phyloP scores from a whole-genome alignment of 2,888 invertebrate genomes.

The Empis stercorea region DNA sequence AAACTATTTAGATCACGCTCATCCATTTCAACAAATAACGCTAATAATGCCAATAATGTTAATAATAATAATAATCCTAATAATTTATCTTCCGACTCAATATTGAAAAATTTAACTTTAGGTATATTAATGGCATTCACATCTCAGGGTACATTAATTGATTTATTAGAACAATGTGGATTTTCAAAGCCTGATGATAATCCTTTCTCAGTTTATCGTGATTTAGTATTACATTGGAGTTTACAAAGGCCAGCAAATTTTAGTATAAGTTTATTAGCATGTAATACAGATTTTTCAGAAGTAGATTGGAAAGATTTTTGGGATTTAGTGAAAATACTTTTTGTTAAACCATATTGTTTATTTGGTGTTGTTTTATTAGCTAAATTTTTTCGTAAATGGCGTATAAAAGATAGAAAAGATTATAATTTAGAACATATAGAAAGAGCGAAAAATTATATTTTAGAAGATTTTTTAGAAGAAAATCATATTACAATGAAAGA shows the following conservation, averaged over 20 bases:
- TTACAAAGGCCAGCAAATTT: conserved; percentile 29
- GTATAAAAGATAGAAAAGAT: conserved; percentile 19
- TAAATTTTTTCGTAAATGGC: conserved; percentile 32
- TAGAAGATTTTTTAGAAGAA: conserved; percentile 40
- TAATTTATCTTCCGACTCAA: background rate
- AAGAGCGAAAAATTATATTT: conserved; percentile 41
- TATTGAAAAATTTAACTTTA: conserved; percentile 23
- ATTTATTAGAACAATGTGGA: conserved; percentile 25
- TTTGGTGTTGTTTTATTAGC: conserved; percentile 32
- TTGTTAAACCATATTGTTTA: conserved; percentile 32
- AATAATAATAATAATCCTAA: too few relatives aligned
- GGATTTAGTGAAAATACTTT: conserved; percentile 29
- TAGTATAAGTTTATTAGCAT: conserved; percentile 28
- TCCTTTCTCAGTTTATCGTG: conserved; percentile 24
- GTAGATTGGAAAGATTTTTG: conserved; percentile 26
- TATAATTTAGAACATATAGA: conserved; percentile 26
- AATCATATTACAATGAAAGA: conserved; percentile 31
- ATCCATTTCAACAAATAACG: conserved; percentile 16
- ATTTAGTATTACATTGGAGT: conserved; percentile 29
- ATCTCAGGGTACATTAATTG: conserved; percentile 25
- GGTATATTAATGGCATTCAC: conserved; percentile 25
- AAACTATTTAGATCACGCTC: conserved; percentile 18
- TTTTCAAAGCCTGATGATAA: conserved; percentile 23
- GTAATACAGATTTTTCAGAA: conserved; percentile 27
- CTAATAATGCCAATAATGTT: conserved; percentile 5